Evolutionary conservation across 2,888 invertebrate genomes (phyloP).

Genomic region (Smittia sp.): DNA sequence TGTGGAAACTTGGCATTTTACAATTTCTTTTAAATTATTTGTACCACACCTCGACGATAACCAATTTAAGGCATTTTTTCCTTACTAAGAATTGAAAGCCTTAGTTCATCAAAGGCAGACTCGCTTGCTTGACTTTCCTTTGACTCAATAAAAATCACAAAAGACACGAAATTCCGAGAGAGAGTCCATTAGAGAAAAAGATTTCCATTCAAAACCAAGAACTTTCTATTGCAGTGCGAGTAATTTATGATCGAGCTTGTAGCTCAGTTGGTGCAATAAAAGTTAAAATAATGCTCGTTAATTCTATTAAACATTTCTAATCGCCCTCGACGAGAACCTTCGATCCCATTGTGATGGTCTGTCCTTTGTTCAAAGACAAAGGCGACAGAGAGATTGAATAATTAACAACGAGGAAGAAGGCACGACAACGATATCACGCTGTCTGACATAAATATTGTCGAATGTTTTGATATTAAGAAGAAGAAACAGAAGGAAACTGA

Average conservation of each 20-base stretch:
- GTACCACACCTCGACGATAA: too few relatives aligned
- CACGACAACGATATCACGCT: conserved; percentile 25
- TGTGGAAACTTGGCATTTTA: too few relatives aligned
- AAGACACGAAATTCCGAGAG: too few relatives aligned
- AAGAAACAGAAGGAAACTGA: conserved; percentile 14
- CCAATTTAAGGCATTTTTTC: too few relatives aligned
- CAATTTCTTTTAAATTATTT: too few relatives aligned
- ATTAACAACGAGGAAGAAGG: conserved; percentile 10
- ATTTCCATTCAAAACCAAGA: not conserved
- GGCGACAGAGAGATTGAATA: not conserved
- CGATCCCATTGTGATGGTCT: not conserved
- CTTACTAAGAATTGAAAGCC: too few relatives aligned
- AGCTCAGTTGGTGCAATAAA: conserved; percentile 32
- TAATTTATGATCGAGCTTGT: conserved; percentile 35
- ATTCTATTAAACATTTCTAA: conserved; percentile 38
- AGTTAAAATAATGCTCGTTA: conserved; percentile 35
- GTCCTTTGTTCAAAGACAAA: not conserved
- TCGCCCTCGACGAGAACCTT: not conserved
- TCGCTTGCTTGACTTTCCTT: too few relatives aligned
- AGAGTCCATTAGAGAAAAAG: too few relatives aligned
- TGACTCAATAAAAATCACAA: too few relatives aligned
- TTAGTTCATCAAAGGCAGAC: too few relatives aligned
- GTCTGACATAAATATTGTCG: conserved; percentile 7
- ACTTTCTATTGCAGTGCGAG: not conserved
- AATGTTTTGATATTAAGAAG: not conserved